A percentile compares a stretch with the other conserved stretches of the same genome.
These are phyloP conservation scores for Nerophis ophidion DNA, from an alignment of 2,113 vertebrate genomes.

Conservation along the genomic window DNA sequence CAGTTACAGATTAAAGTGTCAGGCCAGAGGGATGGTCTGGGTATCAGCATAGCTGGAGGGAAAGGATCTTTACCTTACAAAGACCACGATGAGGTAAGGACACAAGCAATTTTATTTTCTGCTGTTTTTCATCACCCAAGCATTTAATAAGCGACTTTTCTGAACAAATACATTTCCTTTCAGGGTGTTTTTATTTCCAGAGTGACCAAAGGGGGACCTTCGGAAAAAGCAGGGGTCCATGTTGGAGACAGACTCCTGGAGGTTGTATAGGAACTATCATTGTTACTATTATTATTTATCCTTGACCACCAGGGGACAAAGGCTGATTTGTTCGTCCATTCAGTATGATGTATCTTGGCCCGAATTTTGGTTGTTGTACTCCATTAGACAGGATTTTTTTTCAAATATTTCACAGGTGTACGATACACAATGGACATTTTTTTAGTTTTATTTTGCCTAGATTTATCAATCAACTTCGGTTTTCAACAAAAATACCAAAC, in stretches of 20 bases:
- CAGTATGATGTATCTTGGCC: no score
- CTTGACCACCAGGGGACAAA: background rate
- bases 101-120: background rate
- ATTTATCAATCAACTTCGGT: no score
- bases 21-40: conserved; percentile 76
- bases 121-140: background rate
- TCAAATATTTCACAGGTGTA: no score
- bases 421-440: no score
- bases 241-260: conserved; percentile 70
- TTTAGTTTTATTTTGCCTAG: no score
- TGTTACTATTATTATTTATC: background rate
- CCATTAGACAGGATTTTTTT: no score
- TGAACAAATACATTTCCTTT: conserved; percentile 18
- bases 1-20: conserved; percentile 79
- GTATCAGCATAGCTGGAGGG: conserved; percentile 84
- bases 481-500: no score
- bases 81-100: conserved; percentile 76
- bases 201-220: conserved; percentile 67
- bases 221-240: conserved; percentile 69
- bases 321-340: no score
- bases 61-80: conserved; percentile 79
- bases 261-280: conserved; percentile 42
- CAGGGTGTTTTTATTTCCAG: conserved; percentile 71
- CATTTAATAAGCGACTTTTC: background rate
- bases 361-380: no score